A percentile compares a stretch with the other conserved stretches of the same genome.
Evolutionary conservation across 2,797 vertebrate genomes (phyloP).

Genomic region (Miichthys miiuy): DNA sequence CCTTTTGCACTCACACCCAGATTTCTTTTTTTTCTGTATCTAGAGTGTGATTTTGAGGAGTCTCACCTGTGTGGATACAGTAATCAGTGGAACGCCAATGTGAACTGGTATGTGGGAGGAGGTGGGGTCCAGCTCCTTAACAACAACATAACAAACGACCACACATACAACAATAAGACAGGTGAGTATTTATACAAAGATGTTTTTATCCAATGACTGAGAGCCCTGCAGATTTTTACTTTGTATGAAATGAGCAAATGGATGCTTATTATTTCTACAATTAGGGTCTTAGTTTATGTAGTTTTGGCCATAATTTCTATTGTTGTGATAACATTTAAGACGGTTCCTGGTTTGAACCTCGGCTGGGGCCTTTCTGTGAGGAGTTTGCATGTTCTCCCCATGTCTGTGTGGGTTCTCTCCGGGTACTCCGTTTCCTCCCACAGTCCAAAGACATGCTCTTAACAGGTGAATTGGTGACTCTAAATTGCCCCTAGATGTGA

Average conservation of each 20-base stretch:
- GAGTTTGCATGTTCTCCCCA: too few species aligned
- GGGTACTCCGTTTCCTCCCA: too few species aligned
- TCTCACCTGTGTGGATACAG: constrained; percentile 94
- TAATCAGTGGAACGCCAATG: constrained; percentile 94
- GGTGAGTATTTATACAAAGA: constrained; percentile 77
- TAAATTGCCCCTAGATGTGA: too few species aligned
- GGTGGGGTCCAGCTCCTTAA: constrained; percentile 81
- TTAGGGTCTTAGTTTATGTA: background rate
- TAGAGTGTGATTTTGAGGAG: constrained; percentile 96
- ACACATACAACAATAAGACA: constrained; percentile 85
- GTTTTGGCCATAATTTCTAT: background rate
- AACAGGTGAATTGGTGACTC: too few species aligned
- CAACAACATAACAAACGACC: constrained; percentile 86
- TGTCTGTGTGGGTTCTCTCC: too few species aligned
- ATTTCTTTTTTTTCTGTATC: constrained; percentile 11
- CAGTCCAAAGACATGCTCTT: too few species aligned
- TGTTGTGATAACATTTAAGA: background rate
- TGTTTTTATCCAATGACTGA: background rate
- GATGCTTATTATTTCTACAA: background rate
- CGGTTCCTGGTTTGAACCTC: too few species aligned
- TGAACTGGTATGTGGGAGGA: constrained; percentile 97
- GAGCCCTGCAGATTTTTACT: background rate
- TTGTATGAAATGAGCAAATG: background rate
- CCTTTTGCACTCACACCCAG: background rate
- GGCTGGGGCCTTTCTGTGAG: too few species aligned